phyloP scores from a whole-genome alignment of 2,113 vertebrate genomes.

The Gymnocephalus cernua region DNA sequence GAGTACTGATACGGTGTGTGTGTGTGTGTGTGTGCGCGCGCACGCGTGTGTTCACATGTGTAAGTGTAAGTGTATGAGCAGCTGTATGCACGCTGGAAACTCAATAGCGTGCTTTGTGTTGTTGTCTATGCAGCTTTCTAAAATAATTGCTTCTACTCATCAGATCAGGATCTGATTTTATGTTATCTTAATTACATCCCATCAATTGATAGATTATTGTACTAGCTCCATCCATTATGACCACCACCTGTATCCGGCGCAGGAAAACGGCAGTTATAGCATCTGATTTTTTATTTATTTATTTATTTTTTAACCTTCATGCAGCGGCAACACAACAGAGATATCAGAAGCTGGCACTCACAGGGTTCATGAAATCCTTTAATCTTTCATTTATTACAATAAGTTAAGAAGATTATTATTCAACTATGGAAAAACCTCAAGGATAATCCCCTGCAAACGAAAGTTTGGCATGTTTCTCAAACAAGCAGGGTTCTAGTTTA shows the following conservation, averaged over 20 bases:
- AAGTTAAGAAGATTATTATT: constrained; percentile 84
- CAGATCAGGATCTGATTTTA: constrained; percentile 37
- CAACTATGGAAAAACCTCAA: constrained; percentile 79
- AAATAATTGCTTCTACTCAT: constrained; percentile 51
- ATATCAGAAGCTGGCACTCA: constrained; percentile 63
- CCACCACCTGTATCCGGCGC: constrained; percentile 10
- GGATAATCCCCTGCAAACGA: constrained; percentile 76
- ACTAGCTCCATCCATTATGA: constrained; percentile 17
- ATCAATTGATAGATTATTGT: constrained; percentile 45
- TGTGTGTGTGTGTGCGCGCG: constrained; percentile 17
- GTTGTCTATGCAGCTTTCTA: constrained; percentile 40
- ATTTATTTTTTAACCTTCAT: constrained; percentile 28
- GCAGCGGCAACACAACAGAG: constrained; percentile 64
- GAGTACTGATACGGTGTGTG: constrained; percentile 72
- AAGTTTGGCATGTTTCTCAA: constrained; percentile 73
- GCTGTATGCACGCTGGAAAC: constrained; percentile 65
- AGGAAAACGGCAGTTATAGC: background rate
- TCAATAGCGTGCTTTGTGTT: constrained; percentile 46
- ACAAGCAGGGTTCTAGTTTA: constrained; percentile 61
- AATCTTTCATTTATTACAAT: constrained; percentile 84
- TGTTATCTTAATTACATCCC: constrained; percentile 58
- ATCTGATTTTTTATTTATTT: constrained; percentile 43
- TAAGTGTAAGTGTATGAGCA: constrained; percentile 58
- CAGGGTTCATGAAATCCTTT: constrained; percentile 72
- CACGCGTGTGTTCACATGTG: constrained; percentile 39